Percentiles rank a stretch among this genome's conserved stretches.
These are phyloP conservation scores for Phortica okadai DNA, from an alignment of 2,888 invertebrate genomes.

Conservation along the genomic window DNA sequence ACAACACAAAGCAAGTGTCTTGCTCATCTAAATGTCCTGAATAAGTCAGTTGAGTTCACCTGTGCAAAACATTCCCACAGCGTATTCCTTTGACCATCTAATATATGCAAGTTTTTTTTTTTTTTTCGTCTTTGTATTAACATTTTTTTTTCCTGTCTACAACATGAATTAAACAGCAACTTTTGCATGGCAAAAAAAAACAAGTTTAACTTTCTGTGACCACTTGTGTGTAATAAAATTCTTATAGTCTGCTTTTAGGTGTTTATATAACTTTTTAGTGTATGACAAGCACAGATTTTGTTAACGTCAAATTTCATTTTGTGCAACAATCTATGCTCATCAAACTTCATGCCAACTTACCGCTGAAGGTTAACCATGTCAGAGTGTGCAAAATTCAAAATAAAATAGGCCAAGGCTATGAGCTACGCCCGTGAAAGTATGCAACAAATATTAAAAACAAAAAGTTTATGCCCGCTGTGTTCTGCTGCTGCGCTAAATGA, in stretches of 20 bases:
- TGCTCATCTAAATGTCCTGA: not conserved
- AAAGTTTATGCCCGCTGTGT: not conserved
- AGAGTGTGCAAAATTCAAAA: not conserved
- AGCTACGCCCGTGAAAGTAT: not conserved
- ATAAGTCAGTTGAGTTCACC: conserved; percentile 1
- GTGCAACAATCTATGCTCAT: conserved; percentile 8
- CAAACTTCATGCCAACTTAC: not conserved
- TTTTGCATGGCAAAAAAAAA: not conserved
- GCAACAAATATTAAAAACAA: not conserved
- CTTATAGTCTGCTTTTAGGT: conserved; percentile 4
- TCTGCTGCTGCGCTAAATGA: not conserved
- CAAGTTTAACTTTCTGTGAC: not conserved
- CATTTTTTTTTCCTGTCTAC: not conserved
- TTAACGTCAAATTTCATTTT: conserved; percentile 10
- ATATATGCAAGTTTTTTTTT: not conserved
- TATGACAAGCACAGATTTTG: not conserved
- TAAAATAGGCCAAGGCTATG: conserved; percentile 12
- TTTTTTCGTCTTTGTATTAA: not conserved
- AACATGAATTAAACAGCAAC: not conserved
- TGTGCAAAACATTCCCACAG: not conserved
- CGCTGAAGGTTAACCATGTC: not conserved
- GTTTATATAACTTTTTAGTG: not conserved
- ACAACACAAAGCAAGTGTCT: not conserved
- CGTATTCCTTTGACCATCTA: not conserved
- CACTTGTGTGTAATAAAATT: conserved; percentile 8